Evolutionary conservation across 37 sponge, comb jelly and placozoan species (phyloP).

Genomic region (Ianthella basta): DNA sequence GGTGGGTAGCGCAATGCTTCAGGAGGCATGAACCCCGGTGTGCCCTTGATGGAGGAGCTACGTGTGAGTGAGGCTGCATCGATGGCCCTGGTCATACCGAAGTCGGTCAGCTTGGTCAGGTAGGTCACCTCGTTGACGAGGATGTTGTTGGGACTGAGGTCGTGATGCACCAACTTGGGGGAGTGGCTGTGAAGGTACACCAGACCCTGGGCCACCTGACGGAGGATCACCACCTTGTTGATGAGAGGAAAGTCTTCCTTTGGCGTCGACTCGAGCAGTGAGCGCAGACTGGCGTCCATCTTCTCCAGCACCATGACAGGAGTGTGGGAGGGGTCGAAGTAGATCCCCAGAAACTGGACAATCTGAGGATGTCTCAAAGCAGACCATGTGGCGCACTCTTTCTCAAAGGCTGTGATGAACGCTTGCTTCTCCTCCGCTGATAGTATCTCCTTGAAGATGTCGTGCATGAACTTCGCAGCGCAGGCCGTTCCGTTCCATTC

Average conservation of each 20-base stretch:
- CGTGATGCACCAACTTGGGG: neutral
- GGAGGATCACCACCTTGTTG: neutral
- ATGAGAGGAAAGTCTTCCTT: neutral
- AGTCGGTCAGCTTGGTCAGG: neutral
- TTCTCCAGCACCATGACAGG: neutral
- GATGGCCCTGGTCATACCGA: constrained; percentile 1
- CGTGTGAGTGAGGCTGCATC: neutral
- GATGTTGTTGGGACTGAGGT: neutral
- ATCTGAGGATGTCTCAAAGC: neutral
- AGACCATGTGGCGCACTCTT: neutral
- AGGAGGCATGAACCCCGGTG: neutral
- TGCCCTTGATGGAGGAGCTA: neutral
- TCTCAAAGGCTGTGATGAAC: neutral
- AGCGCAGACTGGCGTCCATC: constrained; percentile 1
- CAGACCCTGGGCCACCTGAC: neutral
- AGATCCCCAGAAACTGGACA: neutral
- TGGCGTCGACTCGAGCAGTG: neutral
- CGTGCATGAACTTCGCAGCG: constrained; percentile 4
- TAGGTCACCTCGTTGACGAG: neutral
- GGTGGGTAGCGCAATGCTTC: neutral
- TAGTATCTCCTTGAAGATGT: neutral
- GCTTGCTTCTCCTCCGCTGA: neutral
- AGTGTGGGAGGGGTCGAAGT: neutral
- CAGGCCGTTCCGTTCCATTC: neutral
- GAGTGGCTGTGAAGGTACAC: neutral